A percentile compares a stretch with the other conserved stretches of the same genome.
phyloP scores from a whole-genome alignment of 2,888 invertebrate species.

The Tethea ocularis region DNA sequence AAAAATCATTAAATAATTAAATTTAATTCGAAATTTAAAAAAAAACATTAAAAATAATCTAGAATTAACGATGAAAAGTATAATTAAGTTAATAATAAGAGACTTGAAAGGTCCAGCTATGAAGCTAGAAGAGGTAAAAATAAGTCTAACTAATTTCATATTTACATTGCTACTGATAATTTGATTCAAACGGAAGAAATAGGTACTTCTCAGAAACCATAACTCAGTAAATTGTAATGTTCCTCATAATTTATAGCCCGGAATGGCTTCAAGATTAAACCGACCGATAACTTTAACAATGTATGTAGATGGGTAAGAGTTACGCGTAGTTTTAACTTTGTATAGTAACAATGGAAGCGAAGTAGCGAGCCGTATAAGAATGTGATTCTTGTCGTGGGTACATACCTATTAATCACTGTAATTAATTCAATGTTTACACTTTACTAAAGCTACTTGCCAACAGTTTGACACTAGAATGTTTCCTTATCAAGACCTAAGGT shows the following conservation, averaged over 20 bases:
- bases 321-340: background rate
- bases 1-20: too few relatives aligned
- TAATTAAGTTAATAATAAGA: too few relatives aligned
- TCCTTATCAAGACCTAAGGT: background rate
- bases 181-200: background rate
- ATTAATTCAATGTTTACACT: background rate
- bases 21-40: too few relatives aligned
- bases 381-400: background rate
- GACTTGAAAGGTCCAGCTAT: too few relatives aligned
- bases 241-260: slow-evolving; percentile 13
- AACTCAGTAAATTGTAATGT: background rate
- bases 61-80: too few relatives aligned
- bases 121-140: too few relatives aligned
- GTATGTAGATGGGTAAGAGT: background rate
- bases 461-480: background rate
- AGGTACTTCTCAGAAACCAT: background rate
- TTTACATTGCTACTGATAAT: background rate
- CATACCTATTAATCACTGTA: background rate
- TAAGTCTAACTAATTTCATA: too few relatives aligned
- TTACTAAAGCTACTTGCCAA: slow-evolving; percentile 3
- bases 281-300: slow-evolving; percentile 6
- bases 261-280: slow-evolving; percentile 12
- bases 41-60: too few relatives aligned
- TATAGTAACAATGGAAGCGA: slow-evolving; percentile 30
- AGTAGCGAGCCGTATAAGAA: slow-evolving; percentile 2